Conservation (phyloP, 1,140 invertebrate genomes). For the Lethocerus indicus region DNA sequence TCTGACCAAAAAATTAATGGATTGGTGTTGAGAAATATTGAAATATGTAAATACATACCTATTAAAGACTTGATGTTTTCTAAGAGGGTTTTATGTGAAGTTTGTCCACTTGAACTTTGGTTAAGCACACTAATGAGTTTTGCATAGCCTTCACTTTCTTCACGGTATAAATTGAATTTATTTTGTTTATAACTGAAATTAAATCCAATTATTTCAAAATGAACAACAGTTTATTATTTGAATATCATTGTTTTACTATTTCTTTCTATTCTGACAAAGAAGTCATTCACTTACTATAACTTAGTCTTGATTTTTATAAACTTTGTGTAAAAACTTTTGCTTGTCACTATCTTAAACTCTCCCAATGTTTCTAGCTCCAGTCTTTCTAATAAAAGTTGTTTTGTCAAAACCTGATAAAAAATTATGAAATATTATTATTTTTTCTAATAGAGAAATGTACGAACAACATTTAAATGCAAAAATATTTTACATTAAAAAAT, state of each 20-base stretch:
- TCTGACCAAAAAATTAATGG: too few relatives aligned
- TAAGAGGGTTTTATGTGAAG: constrained; percentile 35
- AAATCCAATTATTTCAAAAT: too few relatives aligned
- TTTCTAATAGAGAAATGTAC: too few relatives aligned
- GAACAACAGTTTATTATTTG: constrained; percentile 24
- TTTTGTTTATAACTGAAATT: constrained; percentile 98
- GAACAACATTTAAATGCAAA: constrained; percentile 15
- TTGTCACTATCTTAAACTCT: constrained; percentile 81
- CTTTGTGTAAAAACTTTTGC: constrained; percentile 83
- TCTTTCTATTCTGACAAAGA: too few relatives aligned
- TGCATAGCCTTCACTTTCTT: constrained; percentile 98
- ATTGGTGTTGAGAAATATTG: too few relatives aligned
- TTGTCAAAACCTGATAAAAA: constrained; percentile 45
- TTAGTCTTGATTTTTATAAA: constrained; percentile 98
- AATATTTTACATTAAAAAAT: background rate
- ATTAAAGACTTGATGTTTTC: constrained; percentile 86
- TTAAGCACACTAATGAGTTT: constrained; percentile 87
- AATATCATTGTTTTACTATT: constrained; percentile 51
- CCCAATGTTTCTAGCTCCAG: constrained; percentile 86
- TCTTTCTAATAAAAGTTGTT: constrained; percentile 76
- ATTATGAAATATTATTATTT: too few relatives aligned
- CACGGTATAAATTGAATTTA: constrained; percentile 95
- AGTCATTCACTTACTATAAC: too few relatives aligned
- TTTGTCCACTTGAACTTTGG: constrained; percentile 36
- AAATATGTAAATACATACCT: too few relatives aligned